Conservation (phyloP, 1,140 invertebrate species). For the Harlomillsia oculata region DNA sequence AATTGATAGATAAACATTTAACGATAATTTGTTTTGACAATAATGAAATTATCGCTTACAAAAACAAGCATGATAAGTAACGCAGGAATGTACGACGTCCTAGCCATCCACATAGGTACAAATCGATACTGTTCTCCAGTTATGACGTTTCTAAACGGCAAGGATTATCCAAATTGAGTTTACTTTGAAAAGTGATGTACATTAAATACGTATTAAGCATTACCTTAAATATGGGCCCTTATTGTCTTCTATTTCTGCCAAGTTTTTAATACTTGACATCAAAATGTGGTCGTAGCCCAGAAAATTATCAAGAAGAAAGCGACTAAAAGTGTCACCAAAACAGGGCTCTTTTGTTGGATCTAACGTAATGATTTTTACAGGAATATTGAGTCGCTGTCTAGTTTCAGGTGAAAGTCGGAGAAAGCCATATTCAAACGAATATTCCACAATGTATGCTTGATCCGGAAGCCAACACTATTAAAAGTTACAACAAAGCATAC, state of each 20-base stretch:
- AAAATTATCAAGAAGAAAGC: slow-evolving; percentile 82
- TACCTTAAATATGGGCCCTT: slow-evolving; percentile 54
- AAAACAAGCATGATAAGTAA: slow-evolving; percentile 94
- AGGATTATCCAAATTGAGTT: background rate
- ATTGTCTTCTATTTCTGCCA: slow-evolving; percentile 92
- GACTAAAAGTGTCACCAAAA: slow-evolving; percentile 84
- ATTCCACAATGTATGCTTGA: slow-evolving; percentile 88
- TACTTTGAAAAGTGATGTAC: background rate
- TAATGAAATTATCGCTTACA: slow-evolving; percentile 57
- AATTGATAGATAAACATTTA: slow-evolving; percentile 3
- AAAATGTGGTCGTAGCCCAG: slow-evolving; percentile 93
- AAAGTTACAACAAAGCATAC: background rate
- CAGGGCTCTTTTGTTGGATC: slow-evolving; percentile 79
- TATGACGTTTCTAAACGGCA: slow-evolving; percentile 70
- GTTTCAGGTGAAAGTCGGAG: slow-evolving; percentile 76
- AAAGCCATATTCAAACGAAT: slow-evolving; percentile 94
- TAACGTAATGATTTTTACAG: slow-evolving; percentile 81
- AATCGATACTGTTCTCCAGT: slow-evolving; percentile 98
- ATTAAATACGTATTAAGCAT: background rate
- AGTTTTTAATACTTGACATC: slow-evolving; percentile 87
- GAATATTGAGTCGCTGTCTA: slow-evolving; percentile 74
- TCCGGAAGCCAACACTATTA: slow-evolving; percentile 65
- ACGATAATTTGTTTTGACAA: background rate
- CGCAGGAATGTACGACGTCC: slow-evolving; percentile 83
- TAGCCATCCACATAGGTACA: slow-evolving; percentile 91